phyloP scores from a whole-genome alignment of 2,113 vertebrate species.

The Ailurus styani region DNA sequence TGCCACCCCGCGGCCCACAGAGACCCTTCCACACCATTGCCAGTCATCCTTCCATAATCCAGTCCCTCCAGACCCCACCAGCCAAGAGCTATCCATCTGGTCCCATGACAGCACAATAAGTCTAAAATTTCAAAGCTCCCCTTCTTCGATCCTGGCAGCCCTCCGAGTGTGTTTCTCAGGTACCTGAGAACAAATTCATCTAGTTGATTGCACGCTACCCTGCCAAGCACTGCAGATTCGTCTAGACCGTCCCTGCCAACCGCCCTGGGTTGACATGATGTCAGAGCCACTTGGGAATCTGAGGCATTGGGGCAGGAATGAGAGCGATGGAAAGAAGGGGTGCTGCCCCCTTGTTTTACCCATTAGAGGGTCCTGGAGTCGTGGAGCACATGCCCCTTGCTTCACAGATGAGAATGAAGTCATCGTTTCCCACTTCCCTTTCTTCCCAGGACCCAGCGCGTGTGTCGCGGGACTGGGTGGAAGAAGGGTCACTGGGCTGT shows the following conservation, averaged over 20 bases:
- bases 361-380: too few relatives aligned
- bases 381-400: fast-evolving
- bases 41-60: fast-evolving
- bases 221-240: background rate
- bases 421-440: too few relatives aligned
- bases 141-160: background rate
- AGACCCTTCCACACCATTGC: background rate
- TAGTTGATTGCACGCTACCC: fast-evolving
- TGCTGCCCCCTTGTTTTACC: fast-evolving
- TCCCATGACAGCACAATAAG: background rate
- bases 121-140: background rate
- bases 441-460: background rate
- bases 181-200: background rate
- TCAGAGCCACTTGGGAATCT: background rate
- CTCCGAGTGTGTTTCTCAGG: background rate
- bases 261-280: background rate
- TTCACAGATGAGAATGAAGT: background rate
- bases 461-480: fast-evolving
- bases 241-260: background rate
- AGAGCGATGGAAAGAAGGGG: background rate
- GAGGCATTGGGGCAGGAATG: background rate
- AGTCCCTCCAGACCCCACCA: background rate
- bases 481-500: background rate
- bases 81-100: fast-evolving
- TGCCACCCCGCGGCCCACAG: background rate